Evolutionary conservation across 2,888 invertebrate genomes (phyloP), one percentile per base, ranked within the genome.

Genomic region (Cephus rjabovi): DNA sequence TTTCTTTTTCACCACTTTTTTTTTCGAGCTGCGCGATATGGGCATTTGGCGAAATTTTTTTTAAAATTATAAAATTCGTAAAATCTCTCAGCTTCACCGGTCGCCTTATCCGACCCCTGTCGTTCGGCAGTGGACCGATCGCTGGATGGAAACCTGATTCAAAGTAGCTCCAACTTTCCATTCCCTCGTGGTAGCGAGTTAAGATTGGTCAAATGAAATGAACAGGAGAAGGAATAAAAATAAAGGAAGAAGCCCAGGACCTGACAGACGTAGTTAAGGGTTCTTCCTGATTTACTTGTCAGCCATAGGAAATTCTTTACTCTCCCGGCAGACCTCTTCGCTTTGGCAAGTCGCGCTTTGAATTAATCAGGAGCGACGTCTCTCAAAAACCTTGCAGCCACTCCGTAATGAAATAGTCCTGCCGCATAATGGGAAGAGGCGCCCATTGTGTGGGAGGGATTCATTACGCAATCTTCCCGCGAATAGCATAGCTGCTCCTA

Each of bases 361-460:
- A 85, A 86, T 86, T 86, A 86, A 85, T 86, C 86, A 85, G 80
- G 56, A 76, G 79, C 79, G 81, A 80, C 80, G 86, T 83, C 78
- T 80, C 77, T 81, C 79, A 80, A 83, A 86, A 86, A 82, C 81
- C 79, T 74, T 73, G 68, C 80, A 75, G 33, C 77, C 75, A 76
- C 77, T 75, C 69, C 69, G 82, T 86, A 86, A 86, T 86, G 84
- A 86, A 86, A 86, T 86, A 86, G 87, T 82, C 83, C 78, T 75
- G 69, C 73, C 80, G 76, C 68, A 81, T 82, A 83, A 82, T 85
- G 80, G 75, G 15, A 71, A 74, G 31, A 31, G 76, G 68, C 73
- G 68, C 56, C 81, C 83, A 83, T 86, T 84, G 83, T 84, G 81
- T 81, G 76, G 33, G 73, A 71, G 75, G 82, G 86, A 87, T 86